Base-by-base conservation (phyloP, 2,113 vertebrate genomes). In the Egretta garzetta region DNA sequence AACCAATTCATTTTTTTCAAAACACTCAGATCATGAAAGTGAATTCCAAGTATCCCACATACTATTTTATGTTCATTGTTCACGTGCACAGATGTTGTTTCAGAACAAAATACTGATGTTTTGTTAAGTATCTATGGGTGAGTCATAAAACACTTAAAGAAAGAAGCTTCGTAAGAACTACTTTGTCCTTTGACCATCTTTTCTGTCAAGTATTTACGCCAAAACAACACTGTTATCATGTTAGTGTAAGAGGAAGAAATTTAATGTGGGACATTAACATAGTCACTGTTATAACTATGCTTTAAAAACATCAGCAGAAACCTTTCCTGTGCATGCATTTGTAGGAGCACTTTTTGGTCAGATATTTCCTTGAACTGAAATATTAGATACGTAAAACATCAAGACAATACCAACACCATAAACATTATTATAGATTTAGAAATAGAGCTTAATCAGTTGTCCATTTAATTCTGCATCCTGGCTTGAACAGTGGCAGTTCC, bases 21-120 rank as follows among this genome's bases (percentile, higher is more conserved):
- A 18, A 10, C 4, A 1, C 21, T 79, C 53, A 24, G 70, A 43
- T 33, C 53, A 35, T 80, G 62, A 68, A 71, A 73, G 9, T 6
- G 47, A 79, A n/a, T 53, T 80, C 77, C 96, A 92, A 56, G 23
- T 53, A 37, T 72, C 53, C 39, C 67, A 84, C 14, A 27, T 72
- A 4, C 35, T 59, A 32, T 60, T 95, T 91, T 4, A 30, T 17
- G n/a, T 9, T 52, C 53, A 11, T 33, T 87, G 82, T 71, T 77
- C 47, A 1, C 2, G 5, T 0, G 3, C 64, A 16, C 1, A 3
- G 74, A 50, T 30, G 63, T 41, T 28, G 73, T 4, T 91, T 55
- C 26, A 9, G 60, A 63, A 32, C 18, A 55, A 50, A 87, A 88
- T 6, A n/a, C 59, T 12, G 33, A 45, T 14, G 14, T 66, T 41